Base-by-base conservation (phyloP, 2,888 invertebrate genomes). In the Euproctis similis region DNA sequence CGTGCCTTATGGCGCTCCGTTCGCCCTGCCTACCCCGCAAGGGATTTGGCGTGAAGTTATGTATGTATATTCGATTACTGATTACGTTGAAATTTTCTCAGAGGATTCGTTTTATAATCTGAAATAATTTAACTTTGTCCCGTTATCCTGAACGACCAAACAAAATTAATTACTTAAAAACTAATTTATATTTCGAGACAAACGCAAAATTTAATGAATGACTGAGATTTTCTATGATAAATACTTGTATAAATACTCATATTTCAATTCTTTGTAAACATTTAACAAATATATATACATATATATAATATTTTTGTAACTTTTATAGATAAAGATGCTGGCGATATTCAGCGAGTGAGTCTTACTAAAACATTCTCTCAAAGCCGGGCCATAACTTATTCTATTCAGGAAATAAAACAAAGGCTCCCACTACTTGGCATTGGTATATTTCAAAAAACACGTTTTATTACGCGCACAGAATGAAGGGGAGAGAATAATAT, bases 351-450 rank as follows among this genome's bases (percentile, higher is more conserved):
- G 53, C 44, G 57, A 40, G 56, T 41, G 57, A 54, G 59, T 58
- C 30, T 55, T 51, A 49, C 61, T 65, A 58, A 60, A 64, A 63
- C 70, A 67, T 69, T 65, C 59, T 50, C 53, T 66, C 58, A 58
- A 59, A 61, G 49, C 50, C 45, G 47, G 32, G 35, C 52, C 39
- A 49, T 55, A 51, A 58, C 55, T 55, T 62, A 63, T 59, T 55
- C 53, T 46, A 44, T 48, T 42, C 51, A 47, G 44, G 31, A 44
- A 54, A 60, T 59, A 56, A 63, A 61, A 60, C 57, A 59, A 65
- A 62, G 51, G 51, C 34, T 35, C 9, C 31, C 34, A 41, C 52
- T 42, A 47, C 46, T 44, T 32, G 31, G 42, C 45, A 58, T 49
- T 50, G 40, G 46, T 52, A 59, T 55, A 52, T 55, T 48, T 55